A percentile compares a stretch with the other conserved stretches of the same genome.
These are phyloP conservation scores for Glareola pratincola DNA, from an alignment of 2,113 vertebrate genomes.

Conservation along the genomic window DNA sequence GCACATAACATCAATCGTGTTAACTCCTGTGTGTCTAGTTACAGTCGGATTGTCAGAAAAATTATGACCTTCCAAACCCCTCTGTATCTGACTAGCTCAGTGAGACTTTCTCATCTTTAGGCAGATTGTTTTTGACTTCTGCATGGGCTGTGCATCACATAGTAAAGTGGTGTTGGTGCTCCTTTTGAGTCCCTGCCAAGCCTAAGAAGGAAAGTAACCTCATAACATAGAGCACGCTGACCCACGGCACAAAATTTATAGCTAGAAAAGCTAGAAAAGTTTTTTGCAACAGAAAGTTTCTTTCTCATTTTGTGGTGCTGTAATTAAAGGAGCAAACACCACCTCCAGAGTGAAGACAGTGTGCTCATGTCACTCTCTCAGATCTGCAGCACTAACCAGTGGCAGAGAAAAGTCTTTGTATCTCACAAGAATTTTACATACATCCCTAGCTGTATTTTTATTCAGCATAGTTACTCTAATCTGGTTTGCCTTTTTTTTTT, in stretches of 20 bases:
- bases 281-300: background rate
- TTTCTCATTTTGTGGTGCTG: background rate
- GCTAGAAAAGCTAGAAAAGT: background rate
- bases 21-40: background rate
- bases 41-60: background rate
- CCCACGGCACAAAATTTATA: background rate
- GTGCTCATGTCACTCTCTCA: background rate
- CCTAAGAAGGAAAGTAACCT: background rate
- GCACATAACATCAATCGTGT: accelerated
- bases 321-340: background rate
- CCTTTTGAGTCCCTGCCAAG: background rate
- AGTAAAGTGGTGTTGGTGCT: background rate
- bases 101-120: background rate
- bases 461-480: background rate
- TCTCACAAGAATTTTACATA: background rate
- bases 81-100: background rate
- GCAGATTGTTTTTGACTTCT: background rate
- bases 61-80: background rate
- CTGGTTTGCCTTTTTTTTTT: background rate
- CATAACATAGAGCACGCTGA: background rate
- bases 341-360: background rate
- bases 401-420: background rate
- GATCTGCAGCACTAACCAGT: background rate
- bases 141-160: background rate
- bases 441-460: background rate